phyloP scores from a whole-genome alignment of 2,797 vertebrate species.

The Ceryle rudis region DNA sequence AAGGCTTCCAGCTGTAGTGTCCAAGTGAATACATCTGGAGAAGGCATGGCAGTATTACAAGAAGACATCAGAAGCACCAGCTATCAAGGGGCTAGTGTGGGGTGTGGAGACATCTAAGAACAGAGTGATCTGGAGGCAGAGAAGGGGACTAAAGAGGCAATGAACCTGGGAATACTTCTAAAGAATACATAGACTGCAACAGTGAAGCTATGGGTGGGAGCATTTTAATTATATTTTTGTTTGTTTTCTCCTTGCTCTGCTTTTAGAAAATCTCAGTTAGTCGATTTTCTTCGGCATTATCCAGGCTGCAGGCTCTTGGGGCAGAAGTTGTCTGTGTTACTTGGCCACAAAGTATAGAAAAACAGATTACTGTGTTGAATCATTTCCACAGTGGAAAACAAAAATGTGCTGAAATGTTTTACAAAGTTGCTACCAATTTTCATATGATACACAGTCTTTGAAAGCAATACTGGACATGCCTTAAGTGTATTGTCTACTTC shows the following conservation, averaged over 20 bases:
- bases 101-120: background rate
- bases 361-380: background rate
- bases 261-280: background rate
- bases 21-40: background rate
- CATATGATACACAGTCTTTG: background rate
- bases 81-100: background rate
- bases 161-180: background rate
- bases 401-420: background rate
- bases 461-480: background rate
- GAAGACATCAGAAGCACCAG: background rate
- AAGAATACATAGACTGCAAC: background rate
- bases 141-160: background rate
- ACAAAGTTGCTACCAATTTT: background rate
- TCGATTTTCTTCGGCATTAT: background rate
- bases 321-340: background rate
- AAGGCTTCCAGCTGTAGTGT: background rate
- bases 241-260: background rate
- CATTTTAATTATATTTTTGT: background rate
- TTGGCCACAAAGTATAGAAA: background rate
- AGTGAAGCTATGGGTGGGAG: background rate
- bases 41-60: background rate
- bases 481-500: background rate
- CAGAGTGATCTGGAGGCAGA: background rate
- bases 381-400: background rate
- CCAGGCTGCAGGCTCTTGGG: background rate